phyloP scores from a whole-genome alignment of 2,113 vertebrate genomes.

The Zonotrichia leucophrys region DNA sequence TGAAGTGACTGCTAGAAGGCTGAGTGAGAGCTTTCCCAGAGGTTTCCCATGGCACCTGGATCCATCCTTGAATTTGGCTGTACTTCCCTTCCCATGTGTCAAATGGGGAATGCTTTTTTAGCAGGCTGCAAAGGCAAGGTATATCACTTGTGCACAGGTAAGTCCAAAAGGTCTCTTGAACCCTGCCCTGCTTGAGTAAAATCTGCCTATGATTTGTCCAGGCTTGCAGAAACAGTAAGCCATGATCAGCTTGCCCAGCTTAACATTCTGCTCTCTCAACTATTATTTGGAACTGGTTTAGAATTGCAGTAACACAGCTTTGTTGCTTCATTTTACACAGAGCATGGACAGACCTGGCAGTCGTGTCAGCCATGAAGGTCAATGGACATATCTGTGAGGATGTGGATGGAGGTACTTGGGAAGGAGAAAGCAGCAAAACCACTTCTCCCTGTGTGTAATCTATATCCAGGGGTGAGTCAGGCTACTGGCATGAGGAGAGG shows the following conservation, averaged over 20 bases:
- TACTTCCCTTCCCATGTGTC: not conserved
- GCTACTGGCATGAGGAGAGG: not conserved
- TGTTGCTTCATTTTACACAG: not conserved
- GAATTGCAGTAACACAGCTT: not conserved
- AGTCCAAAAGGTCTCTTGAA: not conserved
- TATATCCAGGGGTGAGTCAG: not conserved
- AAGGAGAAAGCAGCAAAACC: not conserved
- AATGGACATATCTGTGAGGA: not conserved
- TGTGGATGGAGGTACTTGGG: not conserved
- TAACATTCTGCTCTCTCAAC: not conserved
- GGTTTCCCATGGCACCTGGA: not conserved
- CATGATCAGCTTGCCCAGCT: not conserved
- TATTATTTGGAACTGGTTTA: not conserved
- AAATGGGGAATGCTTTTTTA: not conserved
- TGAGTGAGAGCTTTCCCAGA: not conserved
- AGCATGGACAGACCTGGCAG: not conserved
- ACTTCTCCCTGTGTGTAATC: not conserved
- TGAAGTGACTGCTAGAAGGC: not conserved
- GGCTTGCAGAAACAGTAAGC: not conserved
- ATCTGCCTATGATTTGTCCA: not conserved
- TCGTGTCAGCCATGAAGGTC: fast-evolving
- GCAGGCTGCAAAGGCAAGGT: not conserved
- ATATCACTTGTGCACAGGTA: not conserved
- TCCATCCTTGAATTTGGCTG: not conserved
- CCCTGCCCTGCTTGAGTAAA: not conserved